Conservation (phyloP, 2,888 invertebrate genomes). For the Pyrgus malvae region DNA sequence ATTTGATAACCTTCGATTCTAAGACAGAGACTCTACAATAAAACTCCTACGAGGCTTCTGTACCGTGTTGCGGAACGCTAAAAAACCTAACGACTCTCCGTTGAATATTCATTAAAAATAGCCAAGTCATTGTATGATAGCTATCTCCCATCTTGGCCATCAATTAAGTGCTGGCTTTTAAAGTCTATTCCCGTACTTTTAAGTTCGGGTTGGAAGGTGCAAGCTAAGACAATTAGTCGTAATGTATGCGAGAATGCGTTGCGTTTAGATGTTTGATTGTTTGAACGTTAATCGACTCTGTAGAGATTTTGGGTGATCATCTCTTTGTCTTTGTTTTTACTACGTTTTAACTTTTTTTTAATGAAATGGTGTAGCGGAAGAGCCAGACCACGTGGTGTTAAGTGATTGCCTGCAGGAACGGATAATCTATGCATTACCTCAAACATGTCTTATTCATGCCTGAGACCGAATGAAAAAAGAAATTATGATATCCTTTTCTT, state of each 20-base stretch:
- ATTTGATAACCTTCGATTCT: too few species aligned
- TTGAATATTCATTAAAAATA: slow-evolving; percentile 67
- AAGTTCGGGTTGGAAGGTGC: slow-evolving; percentile 49
- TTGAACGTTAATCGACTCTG: slow-evolving; percentile 15
- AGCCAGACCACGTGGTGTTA: too few species aligned
- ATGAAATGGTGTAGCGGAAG: not conserved
- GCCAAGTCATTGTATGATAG: slow-evolving; percentile 64
- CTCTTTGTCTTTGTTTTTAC: not conserved
- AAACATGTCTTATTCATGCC: too few species aligned
- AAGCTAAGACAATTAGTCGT: slow-evolving; percentile 37
- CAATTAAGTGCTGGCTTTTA: slow-evolving; percentile 62
- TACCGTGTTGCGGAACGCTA: too few species aligned
- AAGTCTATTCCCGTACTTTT: slow-evolving; percentile 54
- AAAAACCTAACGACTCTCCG: slow-evolving; percentile 27
- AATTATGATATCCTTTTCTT: too few species aligned
- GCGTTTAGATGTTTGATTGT: slow-evolving; percentile 23
- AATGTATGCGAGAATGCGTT: slow-evolving; percentile 29
- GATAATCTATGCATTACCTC: too few species aligned
- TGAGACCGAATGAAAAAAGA: too few species aligned
- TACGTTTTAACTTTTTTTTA: not conserved
- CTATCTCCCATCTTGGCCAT: slow-evolving; percentile 53
- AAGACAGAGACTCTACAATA: too few species aligned
- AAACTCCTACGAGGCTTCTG: too few species aligned
- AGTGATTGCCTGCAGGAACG: too few species aligned
- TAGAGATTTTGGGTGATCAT: slow-evolving; percentile 16